These are phyloP conservation scores for Habroteleia sp. DNA, from an alignment of 2,888 invertebrate genomes.

Conservation along the genomic window DNA sequence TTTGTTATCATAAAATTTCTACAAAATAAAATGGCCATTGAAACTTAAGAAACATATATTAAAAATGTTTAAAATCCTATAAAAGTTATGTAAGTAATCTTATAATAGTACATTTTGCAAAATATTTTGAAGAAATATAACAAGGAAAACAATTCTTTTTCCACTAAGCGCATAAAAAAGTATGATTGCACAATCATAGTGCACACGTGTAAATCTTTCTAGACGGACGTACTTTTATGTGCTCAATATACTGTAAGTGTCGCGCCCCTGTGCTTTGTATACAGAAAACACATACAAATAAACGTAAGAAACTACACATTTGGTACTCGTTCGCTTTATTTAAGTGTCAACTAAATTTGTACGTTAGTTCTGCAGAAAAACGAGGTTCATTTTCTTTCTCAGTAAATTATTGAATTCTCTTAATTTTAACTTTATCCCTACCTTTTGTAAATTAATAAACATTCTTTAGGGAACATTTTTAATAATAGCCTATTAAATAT, in stretches of 20 bases:
- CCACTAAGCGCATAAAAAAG: too few species aligned
- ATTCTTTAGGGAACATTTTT: too few species aligned
- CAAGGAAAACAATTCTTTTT: too few species aligned
- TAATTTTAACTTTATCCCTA: too few species aligned
- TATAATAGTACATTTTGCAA: slow-evolving; percentile 7
- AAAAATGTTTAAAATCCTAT: not conserved
- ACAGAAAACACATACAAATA: slow-evolving; percentile 1
- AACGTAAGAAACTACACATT: slow-evolving; percentile 23
- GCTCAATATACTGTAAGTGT: slow-evolving; percentile 30
- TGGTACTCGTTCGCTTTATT: slow-evolving; percentile 20
- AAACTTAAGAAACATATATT: too few species aligned
- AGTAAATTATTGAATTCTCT: too few species aligned
- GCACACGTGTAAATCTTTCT: slow-evolving; percentile 18
- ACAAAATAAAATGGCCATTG: too few species aligned
- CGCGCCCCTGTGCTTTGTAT: slow-evolving; percentile 1
- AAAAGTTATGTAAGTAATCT: slow-evolving; percentile 13
- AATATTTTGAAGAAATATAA: slow-evolving; percentile 19
- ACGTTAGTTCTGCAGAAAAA: not conserved
- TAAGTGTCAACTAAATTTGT: slow-evolving; percentile 8
- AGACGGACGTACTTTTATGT: slow-evolving; percentile 22
- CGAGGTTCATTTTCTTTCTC: slow-evolving; percentile 1
- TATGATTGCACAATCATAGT: too few species aligned
- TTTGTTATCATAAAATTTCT: too few species aligned
- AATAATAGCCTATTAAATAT: too few species aligned
- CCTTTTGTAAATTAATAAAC: too few species aligned